phyloP scores from a whole-genome alignment of 1,140 invertebrate genomes.

The Archivesica marissinica region DNA sequence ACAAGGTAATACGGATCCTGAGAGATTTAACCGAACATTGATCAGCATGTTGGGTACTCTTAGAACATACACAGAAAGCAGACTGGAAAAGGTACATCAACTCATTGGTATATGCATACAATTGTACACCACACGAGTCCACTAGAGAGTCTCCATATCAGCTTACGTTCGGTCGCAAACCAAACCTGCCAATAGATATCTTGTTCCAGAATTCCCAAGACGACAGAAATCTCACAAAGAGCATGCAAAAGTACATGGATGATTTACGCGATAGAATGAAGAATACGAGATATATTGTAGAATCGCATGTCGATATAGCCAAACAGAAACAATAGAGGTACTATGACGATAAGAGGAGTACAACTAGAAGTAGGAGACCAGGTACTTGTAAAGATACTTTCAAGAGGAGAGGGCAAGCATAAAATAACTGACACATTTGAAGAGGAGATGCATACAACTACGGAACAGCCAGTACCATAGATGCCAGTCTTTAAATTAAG shows the following conservation, averaged over 20 bases:
- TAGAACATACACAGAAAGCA: neutral
- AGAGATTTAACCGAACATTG: conserved; percentile 26
- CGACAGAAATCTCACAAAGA: neutral
- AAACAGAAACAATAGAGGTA: conserved; percentile 29
- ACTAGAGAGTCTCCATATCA: conserved; percentile 22
- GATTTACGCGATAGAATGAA: conserved; percentile 38
- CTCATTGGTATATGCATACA: conserved; percentile 15
- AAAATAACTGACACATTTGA: conserved; percentile 61
- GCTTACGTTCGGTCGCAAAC: conserved; percentile 29
- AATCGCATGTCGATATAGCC: too few relatives aligned
- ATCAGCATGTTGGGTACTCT: conserved; percentile 22
- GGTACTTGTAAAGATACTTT: conserved; percentile 25
- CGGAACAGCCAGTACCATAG: too few relatives aligned
- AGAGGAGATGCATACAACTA: conserved; percentile 34
- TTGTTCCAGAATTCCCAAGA: conserved; percentile 29
- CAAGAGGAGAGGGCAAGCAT: conserved; percentile 54
- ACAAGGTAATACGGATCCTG: neutral
- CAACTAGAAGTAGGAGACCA: conserved; percentile 27
- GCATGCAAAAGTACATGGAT: conserved; percentile 26
- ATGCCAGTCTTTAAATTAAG: too few relatives aligned
- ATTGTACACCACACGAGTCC: conserved; percentile 24
- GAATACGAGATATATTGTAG: conserved; percentile 25
- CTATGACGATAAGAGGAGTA: conserved; percentile 24
- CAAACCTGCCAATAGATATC: neutral
- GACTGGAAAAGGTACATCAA: too few relatives aligned